Percentiles rank a stretch among this genome's conserved stretches.
These are phyloP conservation scores for Sitobion miscanthi DNA, from an alignment of 1,140 invertebrate genomes.

Conservation along the genomic window DNA sequence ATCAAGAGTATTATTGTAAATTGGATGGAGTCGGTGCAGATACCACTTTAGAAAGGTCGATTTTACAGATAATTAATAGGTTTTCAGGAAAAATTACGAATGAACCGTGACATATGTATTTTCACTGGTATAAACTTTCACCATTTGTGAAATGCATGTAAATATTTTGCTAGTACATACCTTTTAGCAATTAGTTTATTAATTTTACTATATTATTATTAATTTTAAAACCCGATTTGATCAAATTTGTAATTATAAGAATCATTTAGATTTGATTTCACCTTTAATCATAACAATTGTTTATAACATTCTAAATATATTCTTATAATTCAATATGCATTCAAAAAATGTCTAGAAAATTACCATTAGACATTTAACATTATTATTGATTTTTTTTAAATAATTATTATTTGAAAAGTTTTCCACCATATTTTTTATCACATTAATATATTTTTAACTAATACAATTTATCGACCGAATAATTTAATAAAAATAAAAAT, in stretches of 20 bases:
- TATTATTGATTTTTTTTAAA: no score
- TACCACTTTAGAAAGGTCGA: neutral
- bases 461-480: no score
- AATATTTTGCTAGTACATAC: neutral
- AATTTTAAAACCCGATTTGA: neutral
- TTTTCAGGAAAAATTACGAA: neutral
- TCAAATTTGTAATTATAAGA: neutral
- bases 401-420: no score
- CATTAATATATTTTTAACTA: no score
- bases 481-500: no score
- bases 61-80: neutral
- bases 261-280: neutral
- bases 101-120: neutral
- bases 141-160: neutral
- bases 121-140: neutral
- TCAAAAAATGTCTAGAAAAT: neutral
- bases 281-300: neutral
- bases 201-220: neutral
- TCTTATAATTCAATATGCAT: neutral
- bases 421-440: no score
- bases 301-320: neutral
- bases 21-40: neutral
- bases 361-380: no score
- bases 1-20: neutral
- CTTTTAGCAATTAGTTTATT: neutral